phyloP scores from a whole-genome alignment of 2,888 invertebrate genomes.

The Acanthosepion lycidas region DNA sequence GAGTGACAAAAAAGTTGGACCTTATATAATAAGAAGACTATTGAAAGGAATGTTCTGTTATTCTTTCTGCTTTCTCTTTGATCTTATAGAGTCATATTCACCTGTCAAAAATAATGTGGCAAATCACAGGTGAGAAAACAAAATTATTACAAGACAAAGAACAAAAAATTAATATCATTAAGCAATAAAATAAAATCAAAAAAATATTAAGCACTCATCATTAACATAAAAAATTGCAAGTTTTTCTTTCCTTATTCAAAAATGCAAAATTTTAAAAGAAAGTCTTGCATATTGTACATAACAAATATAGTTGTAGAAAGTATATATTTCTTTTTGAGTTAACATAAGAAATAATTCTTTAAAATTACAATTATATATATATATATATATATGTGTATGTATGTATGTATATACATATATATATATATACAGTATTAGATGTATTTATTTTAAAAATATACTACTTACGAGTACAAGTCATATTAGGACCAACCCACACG shows the following conservation, averaged over 20 bases:
- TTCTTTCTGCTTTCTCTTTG: no score
- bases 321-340: background rate
- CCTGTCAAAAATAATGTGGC: no score
- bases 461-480: conserved; percentile 91
- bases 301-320: background rate
- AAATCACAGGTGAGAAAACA: no score
- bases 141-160: no score
- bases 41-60: no score
- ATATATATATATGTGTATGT: background rate
- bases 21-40: no score
- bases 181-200: no score
- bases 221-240: background rate
- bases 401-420: background rate
- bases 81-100: no score
- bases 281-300: background rate
- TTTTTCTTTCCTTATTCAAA: background rate
- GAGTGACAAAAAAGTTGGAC: no score
- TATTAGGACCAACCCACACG: conserved; percentile 98
- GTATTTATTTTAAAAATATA: background rate
- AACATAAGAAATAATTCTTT: background rate
- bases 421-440: background rate
- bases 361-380: background rate
- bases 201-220: no score
- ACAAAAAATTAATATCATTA: no score
- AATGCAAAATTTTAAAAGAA: background rate